These are phyloP conservation scores for Eupelmus urozonus DNA, from an alignment of 2,888 invertebrate genomes.

Conservation along the genomic window DNA sequence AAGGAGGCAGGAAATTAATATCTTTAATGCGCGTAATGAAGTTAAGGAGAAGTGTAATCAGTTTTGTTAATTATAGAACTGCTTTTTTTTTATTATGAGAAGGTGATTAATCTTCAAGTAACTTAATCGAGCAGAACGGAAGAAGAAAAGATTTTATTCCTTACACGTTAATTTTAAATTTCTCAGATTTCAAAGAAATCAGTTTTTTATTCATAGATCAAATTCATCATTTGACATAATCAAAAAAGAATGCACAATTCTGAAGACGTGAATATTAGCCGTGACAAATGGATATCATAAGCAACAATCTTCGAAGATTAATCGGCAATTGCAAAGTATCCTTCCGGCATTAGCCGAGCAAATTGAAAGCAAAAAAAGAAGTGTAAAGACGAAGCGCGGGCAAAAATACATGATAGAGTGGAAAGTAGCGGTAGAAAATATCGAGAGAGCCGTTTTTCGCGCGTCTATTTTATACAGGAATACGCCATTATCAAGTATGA, in stretches of 20 bases:
- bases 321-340: not conserved
- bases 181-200: too few relatives aligned
- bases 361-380: conserved; percentile 38
- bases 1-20: conserved; percentile 30
- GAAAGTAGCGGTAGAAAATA: conserved; percentile 26
- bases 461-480: conserved; percentile 38
- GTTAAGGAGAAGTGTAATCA: not conserved
- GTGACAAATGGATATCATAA: not conserved
- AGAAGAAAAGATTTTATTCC: too few relatives aligned
- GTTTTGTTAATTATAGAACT: too few relatives aligned
- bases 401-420: conserved; percentile 27
- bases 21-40: not conserved
- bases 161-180: too few relatives aligned
- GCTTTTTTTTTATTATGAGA: too few relatives aligned
- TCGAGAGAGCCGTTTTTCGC: conserved; percentile 23
- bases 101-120: too few relatives aligned
- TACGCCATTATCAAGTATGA: conserved; percentile 53
- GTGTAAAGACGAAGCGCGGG: not conserved
- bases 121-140: too few relatives aligned
- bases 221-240: too few relatives aligned
- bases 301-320: not conserved
- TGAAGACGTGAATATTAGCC: too few relatives aligned
- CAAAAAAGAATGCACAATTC: too few relatives aligned
- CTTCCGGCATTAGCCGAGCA: not conserved
- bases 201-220: too few relatives aligned